These are phyloP conservation scores for Polypterus bichir DNA, from an alignment of 2,113 vertebrate genomes.

Conservation along the genomic window DNA sequence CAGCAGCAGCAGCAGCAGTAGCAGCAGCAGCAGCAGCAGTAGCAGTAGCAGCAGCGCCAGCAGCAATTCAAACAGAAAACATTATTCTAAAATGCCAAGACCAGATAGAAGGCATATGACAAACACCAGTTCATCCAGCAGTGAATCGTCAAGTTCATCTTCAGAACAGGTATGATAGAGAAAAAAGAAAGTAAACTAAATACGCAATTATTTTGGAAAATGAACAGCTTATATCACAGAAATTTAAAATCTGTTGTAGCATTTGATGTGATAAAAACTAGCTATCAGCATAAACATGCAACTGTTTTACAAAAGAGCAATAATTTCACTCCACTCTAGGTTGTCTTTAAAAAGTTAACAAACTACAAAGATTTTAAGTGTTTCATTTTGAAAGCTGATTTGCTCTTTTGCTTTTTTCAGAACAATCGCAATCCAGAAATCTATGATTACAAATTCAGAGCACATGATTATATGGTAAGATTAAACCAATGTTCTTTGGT, in stretches of 20 bases:
- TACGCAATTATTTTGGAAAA: too few species aligned
- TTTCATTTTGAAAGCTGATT: too few species aligned
- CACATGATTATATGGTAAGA: not conserved
- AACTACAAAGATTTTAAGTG: too few species aligned
- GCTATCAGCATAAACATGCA: too few species aligned
- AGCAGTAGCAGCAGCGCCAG: not conserved
- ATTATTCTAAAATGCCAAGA: not conserved
- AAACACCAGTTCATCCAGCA: not conserved
- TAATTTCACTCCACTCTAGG: too few species aligned
- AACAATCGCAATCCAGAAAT: not conserved
- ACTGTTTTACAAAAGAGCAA: too few species aligned
- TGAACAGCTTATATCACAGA: too few species aligned
- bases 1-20: not conserved
- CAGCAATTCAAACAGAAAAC: constrained; percentile 6
- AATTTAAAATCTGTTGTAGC: too few species aligned
- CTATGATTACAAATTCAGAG: not conserved
- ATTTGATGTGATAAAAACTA: too few species aligned
- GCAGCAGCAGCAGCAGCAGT: constrained; percentile 4
- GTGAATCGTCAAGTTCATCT: not conserved
- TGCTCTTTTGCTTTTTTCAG: not conserved
- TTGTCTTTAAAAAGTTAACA: too few species aligned
- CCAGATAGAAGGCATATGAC: not conserved
- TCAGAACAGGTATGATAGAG: not conserved
- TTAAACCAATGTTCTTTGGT: not conserved
- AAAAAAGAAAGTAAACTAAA: too few species aligned